Conservation (phyloP, 2,113 vertebrate genomes). For the Siniperca chuatsi region DNA sequence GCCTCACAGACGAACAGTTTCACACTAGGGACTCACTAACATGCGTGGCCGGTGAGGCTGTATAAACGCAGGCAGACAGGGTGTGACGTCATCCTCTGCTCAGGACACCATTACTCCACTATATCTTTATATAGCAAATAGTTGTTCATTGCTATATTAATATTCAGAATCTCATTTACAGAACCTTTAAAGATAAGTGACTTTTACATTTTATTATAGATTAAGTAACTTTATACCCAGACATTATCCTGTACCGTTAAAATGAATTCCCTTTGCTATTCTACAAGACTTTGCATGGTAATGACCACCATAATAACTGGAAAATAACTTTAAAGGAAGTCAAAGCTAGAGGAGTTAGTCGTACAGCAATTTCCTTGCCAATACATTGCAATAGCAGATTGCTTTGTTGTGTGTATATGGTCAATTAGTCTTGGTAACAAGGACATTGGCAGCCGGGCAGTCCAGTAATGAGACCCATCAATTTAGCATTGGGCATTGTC, state of each 20-base stretch:
- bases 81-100: too few species aligned
- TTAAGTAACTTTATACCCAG: background rate
- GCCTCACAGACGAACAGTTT: too few species aligned
- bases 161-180: too few species aligned
- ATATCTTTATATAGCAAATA: too few species aligned
- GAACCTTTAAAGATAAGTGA: background rate
- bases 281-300: background rate
- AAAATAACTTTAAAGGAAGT: constrained; percentile 41
- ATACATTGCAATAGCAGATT: constrained; percentile 48
- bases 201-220: background rate
- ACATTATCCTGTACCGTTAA: background rate
- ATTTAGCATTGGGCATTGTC: constrained; percentile 61
- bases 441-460: constrained; percentile 45
- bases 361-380: constrained; percentile 20
- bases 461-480: constrained; percentile 70
- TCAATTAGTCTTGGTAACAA: constrained; percentile 68
- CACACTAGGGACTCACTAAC: too few species aligned
- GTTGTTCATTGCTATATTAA: too few species aligned
- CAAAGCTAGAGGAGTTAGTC: constrained; percentile 34
- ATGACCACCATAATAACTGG: background rate
- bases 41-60: too few species aligned
- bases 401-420: constrained; percentile 60
- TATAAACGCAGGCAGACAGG: too few species aligned
- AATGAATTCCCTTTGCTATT: background rate
- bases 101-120: too few species aligned